Evolutionary conservation across 1,140 invertebrate species (phyloP), one percentile per base, ranked within the genome.

Genomic region (Drosophila azteca): DNA sequence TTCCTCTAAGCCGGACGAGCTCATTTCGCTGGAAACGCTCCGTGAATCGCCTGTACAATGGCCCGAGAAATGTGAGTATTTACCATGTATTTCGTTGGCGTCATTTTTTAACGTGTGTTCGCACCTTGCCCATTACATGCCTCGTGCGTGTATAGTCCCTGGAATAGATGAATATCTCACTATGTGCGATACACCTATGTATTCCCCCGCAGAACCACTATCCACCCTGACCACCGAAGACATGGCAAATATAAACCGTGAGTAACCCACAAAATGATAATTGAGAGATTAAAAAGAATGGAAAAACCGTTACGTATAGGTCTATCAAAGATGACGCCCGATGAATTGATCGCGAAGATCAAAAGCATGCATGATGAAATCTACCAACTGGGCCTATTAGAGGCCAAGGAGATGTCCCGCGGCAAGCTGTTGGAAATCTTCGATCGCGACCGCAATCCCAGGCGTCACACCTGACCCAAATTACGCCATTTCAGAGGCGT

Each of bases 321-420:
- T 92, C 94, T 98, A 74, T 95, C 96, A 22, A 94, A 95, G 68
- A 91, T 99, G 54, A 94, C 96, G 17, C 95, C 95, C 61, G 94
- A 95, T 59, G 95, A 95, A 81, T 92, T 99, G 39, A 95, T 99
- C 68, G 94, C 96, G 68, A 98, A 98, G 94, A 97, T 99, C 0
- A 97, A 97, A 91, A 96, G 97, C 85, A 92, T 99, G 20, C 97
- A 99, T 90, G 97, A 99, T 90, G 93, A 97, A 50, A 97, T 98
- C 6, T 99, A 98, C 92, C 97, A 98, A 90, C 92, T 99, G 20
- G 98, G 97, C 6, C 92, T 98, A 11, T 97, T 98, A 90, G 98
- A 99, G 94, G 95, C 97, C 1, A 97, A 98, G 91, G 98, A 99
- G 94, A 98, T 99, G 96, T 98, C 97, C 0, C 93, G 97, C 77